Conservation (phyloP, 2,888 invertebrate genomes). For the Tubulanus polymorphus region DNA sequence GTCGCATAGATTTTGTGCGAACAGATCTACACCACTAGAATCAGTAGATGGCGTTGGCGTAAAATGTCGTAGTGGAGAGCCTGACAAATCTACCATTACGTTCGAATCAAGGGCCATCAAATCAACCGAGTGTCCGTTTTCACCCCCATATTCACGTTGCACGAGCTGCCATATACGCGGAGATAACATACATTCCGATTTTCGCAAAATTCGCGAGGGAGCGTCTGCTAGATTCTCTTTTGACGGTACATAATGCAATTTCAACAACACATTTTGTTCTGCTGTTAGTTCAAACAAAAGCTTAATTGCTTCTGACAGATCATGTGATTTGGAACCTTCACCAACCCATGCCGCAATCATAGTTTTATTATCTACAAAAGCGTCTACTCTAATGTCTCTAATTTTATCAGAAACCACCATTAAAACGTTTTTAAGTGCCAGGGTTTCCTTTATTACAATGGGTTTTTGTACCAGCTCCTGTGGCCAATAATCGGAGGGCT, state of each 20-base stretch:
- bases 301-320: not conserved
- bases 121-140: not conserved
- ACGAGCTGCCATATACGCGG: not conserved
- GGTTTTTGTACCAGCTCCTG: conserved; percentile 4
- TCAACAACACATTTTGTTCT: not conserved
- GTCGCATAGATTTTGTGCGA: conserved; percentile 4
- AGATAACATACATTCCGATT: not conserved
- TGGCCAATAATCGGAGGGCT: conserved; percentile 7
- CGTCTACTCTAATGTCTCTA: not conserved
- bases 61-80: not conserved
- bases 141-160: not conserved
- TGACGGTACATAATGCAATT: not conserved
- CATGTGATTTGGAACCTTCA: not conserved
- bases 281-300: not conserved
- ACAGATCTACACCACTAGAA: conserved; percentile 3
- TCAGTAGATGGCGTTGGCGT: not conserved
- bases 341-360: not conserved
- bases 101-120: not conserved
- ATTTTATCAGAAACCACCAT: not conserved
- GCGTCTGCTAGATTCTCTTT: not conserved
- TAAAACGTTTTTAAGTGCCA: not conserved
- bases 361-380: not conserved
- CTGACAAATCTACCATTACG: not conserved
- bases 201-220: not conserved
- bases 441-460: conserved; percentile 8